A percentile compares a stretch with the other conserved stretches of the same genome.
Conservation (phyloP, 2,888 invertebrate species). For the Dorcus hopei region DNA sequence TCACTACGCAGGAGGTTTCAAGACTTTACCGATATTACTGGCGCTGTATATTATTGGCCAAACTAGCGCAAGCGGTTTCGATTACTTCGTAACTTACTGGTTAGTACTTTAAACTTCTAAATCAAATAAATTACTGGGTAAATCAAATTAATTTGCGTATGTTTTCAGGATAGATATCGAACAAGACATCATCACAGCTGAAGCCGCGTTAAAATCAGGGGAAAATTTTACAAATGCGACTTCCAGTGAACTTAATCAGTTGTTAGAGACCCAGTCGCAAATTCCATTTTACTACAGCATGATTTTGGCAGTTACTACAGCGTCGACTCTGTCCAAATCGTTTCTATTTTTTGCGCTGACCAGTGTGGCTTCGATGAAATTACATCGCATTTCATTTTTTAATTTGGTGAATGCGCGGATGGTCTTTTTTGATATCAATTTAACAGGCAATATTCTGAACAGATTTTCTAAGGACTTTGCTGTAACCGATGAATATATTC, state of each 20-base stretch:
- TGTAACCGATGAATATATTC: constrained; percentile 29
- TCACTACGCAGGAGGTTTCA: constrained; percentile 30
- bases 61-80: constrained; percentile 25
- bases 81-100: constrained; percentile 29
- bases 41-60: constrained; percentile 28
- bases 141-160: background rate
- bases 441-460: constrained; percentile 32
- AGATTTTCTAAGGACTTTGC: constrained; percentile 32
- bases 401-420: constrained; percentile 27
- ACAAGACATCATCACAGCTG: constrained; percentile 6
- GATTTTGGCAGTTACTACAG: constrained; percentile 18
- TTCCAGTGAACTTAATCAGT: background rate
- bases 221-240: background rate
- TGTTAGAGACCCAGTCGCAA: constrained; percentile 3
- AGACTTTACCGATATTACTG: constrained; percentile 23
- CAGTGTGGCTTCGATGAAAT: constrained; percentile 30
- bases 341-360: constrained; percentile 32
- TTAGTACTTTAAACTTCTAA: constrained; percentile 3
- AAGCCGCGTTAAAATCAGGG: background rate
- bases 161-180: constrained; percentile 16
- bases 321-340: constrained; percentile 27
- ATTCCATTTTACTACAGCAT: constrained; percentile 25
- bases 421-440: constrained; percentile 28
- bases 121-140: background rate
- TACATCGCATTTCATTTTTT: constrained; percentile 26